Conservation (phyloP, 1,140 invertebrate genomes). For the Antheraea mylitta region DNA sequence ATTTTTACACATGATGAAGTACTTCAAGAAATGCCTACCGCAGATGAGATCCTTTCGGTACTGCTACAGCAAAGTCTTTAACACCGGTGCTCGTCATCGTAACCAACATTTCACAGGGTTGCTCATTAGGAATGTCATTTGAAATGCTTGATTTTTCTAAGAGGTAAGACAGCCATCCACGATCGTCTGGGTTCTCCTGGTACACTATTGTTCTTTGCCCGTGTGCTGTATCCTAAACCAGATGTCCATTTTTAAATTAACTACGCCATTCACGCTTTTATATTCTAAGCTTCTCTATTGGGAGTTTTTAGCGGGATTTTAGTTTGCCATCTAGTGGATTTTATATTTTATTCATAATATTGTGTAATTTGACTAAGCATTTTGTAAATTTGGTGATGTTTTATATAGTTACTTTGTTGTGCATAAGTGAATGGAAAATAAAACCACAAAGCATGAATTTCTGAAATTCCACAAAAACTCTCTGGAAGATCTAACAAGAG, state of each 20-base stretch:
- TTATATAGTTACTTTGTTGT: too few relatives aligned
- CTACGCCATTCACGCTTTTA: not conserved
- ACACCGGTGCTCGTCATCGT: slow-evolving; percentile 38
- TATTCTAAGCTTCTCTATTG: not conserved
- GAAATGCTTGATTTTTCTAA: slow-evolving; percentile 18
- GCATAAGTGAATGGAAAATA: too few relatives aligned
- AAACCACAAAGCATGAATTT: too few relatives aligned
- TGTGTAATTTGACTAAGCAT: too few relatives aligned
- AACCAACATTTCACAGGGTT: slow-evolving; percentile 45
- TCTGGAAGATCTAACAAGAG: too few relatives aligned
- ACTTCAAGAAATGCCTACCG: slow-evolving; percentile 40
- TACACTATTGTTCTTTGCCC: slow-evolving; percentile 16
- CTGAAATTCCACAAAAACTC: too few relatives aligned
- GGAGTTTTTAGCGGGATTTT: too few relatives aligned
- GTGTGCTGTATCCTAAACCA: slow-evolving; percentile 32
- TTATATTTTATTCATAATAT: too few relatives aligned
- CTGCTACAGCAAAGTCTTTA: slow-evolving; percentile 58
- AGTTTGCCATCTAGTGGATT: too few relatives aligned
- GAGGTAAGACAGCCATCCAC: slow-evolving; percentile 35
- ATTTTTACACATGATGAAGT: slow-evolving; percentile 12
- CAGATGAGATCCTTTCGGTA: slow-evolving; percentile 60
- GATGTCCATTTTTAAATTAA: not conserved
- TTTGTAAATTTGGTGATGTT: too few relatives aligned
- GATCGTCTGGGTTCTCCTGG: slow-evolving; percentile 26
- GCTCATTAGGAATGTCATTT: slow-evolving; percentile 8